Percentiles rank a stretch among this genome's conserved stretches.
Evolutionary conservation across 1,140 invertebrate species (phyloP).

Genomic region (Euschistus heros): DNA sequence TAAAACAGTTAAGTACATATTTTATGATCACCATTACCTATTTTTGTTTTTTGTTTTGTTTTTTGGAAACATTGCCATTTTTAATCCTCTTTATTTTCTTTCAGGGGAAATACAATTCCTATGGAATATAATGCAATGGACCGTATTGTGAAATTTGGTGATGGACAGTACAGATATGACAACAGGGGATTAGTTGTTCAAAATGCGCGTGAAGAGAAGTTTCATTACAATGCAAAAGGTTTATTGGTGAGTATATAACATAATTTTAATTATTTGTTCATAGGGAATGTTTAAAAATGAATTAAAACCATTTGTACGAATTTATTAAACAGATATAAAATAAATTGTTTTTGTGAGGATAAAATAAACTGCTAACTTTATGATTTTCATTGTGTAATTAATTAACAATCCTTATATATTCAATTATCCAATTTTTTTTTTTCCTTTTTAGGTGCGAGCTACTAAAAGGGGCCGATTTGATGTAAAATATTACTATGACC

Average conservation of each 20-base stretch:
- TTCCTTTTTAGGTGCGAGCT: slow-evolving; percentile 49
- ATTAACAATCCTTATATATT: neutral
- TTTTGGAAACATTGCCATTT: too few species aligned
- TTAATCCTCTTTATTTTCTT: too few species aligned
- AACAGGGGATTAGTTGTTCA: slow-evolving; percentile 79
- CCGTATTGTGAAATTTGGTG: slow-evolving; percentile 79
- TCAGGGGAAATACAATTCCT: slow-evolving; percentile 72
- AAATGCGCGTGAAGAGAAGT: slow-evolving; percentile 82
- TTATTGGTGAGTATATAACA: slow-evolving; percentile 43
- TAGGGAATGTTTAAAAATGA: too few species aligned
- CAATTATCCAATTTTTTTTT: slow-evolving; percentile 5
- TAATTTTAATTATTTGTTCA: too few species aligned
- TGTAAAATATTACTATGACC: slow-evolving; percentile 89
- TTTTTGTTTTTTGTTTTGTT: too few species aligned
- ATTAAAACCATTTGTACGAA: neutral
- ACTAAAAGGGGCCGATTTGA: slow-evolving; percentile 78
- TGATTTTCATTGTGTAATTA: neutral
- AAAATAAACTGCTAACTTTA: too few species aligned
- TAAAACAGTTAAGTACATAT: too few species aligned
- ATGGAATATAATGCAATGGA: slow-evolving; percentile 87
- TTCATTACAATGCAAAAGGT: slow-evolving; percentile 88
- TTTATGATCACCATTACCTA: too few species aligned
- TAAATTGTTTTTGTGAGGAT: neutral
- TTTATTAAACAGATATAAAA: neutral
- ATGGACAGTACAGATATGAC: slow-evolving; percentile 82